Evolutionary conservation across 2,113 vertebrate genomes (phyloP).

Genomic region (Alaudala cheleensis): DNA sequence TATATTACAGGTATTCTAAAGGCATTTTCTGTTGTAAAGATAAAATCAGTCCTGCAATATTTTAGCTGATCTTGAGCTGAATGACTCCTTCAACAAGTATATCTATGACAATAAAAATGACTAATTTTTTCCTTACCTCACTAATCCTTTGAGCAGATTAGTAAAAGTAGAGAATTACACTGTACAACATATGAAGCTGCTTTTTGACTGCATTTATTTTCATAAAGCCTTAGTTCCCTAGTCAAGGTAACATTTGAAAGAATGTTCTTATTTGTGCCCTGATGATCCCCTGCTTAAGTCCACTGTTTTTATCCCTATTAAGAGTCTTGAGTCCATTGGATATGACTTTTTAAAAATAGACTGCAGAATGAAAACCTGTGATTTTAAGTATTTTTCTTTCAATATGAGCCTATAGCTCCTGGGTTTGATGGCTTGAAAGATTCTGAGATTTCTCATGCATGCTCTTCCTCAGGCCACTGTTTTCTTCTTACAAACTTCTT

Average conservation of each 20-base stretch:
- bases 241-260: background rate
- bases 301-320: background rate
- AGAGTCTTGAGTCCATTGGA: background rate
- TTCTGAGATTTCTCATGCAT: background rate
- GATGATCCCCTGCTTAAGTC: background rate
- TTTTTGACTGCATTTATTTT: conserved; percentile 37
- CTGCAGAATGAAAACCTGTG: background rate
- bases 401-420: background rate
- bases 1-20: conserved; percentile 84
- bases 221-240: background rate
- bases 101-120: conserved; percentile 7
- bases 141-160: conserved; percentile 59
- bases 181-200: conserved; percentile 16
- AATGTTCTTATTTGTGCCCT: background rate
- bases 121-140: conserved; percentile 4
- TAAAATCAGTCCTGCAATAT: background rate
- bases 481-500: background rate
- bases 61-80: background rate
- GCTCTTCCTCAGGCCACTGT: background rate
- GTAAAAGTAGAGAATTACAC: conserved; percentile 14
- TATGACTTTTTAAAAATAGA: background rate
- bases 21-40: background rate
- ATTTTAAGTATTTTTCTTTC: background rate
- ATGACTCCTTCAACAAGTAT: background rate
- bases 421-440: background rate